Evolutionary conservation across 2,113 vertebrate genomes (phyloP).

Genomic region (Ginglymostoma cirratum): DNA sequence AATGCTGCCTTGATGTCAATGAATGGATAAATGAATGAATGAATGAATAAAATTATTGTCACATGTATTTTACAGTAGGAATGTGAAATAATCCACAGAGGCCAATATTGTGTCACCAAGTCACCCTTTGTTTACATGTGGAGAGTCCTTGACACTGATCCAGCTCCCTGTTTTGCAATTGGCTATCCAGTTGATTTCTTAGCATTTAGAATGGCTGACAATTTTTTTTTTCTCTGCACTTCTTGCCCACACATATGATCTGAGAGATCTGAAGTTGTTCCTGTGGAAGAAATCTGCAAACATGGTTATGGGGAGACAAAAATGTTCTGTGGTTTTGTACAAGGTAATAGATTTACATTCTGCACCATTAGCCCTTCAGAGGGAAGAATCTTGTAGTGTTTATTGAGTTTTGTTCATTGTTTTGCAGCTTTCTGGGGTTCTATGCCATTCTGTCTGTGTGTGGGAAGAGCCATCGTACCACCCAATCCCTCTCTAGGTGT

Average conservation of each 20-base stretch:
- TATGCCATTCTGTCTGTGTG: background rate
- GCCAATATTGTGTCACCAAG: no score
- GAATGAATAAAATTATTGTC: no score
- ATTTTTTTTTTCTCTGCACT: background rate
- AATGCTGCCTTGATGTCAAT: no score
- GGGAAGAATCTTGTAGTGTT: background rate
- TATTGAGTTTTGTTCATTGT: background rate
- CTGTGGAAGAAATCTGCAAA: slow-evolving; percentile 70
- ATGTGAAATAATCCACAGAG: no score
- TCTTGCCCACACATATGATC: slow-evolving; percentile 67
- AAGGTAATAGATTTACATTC: slow-evolving; percentile 54
- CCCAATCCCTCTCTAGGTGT: no score
- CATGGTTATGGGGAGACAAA: slow-evolving; percentile 75
- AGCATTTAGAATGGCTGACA: background rate
- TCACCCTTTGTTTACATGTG: no score
- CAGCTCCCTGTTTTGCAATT: no score
- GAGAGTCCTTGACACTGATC: no score
- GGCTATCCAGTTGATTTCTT: background rate
- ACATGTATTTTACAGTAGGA: no score
- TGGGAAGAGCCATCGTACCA: no score
- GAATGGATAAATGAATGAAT: no score
- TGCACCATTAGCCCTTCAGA: background rate
- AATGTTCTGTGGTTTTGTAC: slow-evolving; percentile 78
- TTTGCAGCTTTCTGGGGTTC: background rate
- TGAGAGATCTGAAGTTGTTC: slow-evolving; percentile 74